Conservation (phyloP, 1,140 invertebrate genomes). For the Pteromalus puparum region DNA sequence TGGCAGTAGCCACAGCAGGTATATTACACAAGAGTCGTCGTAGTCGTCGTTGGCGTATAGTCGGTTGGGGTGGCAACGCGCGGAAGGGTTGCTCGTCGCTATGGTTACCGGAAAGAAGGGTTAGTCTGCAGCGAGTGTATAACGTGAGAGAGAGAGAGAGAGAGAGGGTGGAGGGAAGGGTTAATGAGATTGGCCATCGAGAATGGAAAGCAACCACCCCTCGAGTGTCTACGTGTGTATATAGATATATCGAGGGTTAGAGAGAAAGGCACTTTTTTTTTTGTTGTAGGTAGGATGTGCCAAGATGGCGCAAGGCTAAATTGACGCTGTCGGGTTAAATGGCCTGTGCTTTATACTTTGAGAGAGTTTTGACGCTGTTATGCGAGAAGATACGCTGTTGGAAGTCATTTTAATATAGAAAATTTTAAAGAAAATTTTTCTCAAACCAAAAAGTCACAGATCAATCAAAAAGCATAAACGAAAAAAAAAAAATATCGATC, state of each 20-base stretch:
- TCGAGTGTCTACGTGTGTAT: not conserved
- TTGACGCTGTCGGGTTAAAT: conserved; percentile 1
- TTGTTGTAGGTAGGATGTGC: not conserved
- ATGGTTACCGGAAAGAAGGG: conserved; percentile 69
- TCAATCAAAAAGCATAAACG: no score
- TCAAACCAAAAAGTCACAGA: no score
- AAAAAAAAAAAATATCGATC: no score
- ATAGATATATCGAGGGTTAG: not conserved
- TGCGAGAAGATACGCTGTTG: no score
- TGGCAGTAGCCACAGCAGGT: not conserved
- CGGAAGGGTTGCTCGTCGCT: conserved; percentile 66
- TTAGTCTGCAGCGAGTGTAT: conserved; percentile 56
- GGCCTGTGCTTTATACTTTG: no score
- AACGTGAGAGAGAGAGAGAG: conserved; percentile 54
- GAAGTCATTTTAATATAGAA: no score
- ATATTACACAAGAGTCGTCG: not conserved
- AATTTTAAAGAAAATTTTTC: no score
- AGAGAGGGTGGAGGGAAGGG: conserved; percentile 64
- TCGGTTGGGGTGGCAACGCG: not conserved
- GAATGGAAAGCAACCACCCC: conserved; percentile 58
- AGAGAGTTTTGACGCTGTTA: no score
- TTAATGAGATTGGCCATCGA: conserved; percentile 72
- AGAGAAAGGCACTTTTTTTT: not conserved
- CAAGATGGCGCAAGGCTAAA: not conserved
- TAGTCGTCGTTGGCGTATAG: not conserved